A percentile compares a stretch with the other conserved stretches of the same genome.
Evolutionary conservation across 2,113 vertebrate genomes (phyloP).

Genomic region (Microtus pennsylvanicus): DNA sequence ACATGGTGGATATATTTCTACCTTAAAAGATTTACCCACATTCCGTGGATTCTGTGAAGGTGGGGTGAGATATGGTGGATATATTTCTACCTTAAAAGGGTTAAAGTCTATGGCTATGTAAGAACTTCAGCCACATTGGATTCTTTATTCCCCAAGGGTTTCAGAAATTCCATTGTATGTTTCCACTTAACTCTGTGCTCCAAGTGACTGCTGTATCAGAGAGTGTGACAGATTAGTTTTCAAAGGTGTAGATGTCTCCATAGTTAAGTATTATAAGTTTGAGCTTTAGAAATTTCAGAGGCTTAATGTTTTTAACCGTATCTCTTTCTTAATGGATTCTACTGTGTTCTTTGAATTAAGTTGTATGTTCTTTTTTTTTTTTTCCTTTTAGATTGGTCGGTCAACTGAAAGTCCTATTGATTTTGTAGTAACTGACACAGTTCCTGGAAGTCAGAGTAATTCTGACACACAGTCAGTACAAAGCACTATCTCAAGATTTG

Average conservation of each 20-base stretch:
- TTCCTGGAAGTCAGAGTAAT: constrained; percentile 97
- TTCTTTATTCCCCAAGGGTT: constrained; percentile 42
- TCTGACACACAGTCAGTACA: constrained; percentile 97
- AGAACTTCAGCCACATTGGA: constrained; percentile 28
- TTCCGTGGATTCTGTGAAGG: constrained; percentile 20
- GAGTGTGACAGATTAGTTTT: constrained; percentile 61
- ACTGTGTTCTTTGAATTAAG: constrained; percentile 49
- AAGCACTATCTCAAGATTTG: constrained; percentile 99
- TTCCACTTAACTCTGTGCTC: constrained; percentile 15
- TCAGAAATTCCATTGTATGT: constrained; percentile 29
- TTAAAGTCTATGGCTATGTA: constrained; percentile 6
- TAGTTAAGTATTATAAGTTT: constrained; percentile 55
- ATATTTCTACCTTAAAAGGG: not conserved
- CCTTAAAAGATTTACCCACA: not conserved
- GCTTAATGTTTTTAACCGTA: constrained; percentile 39
- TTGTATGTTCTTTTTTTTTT: constrained; percentile 35
- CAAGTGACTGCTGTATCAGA: constrained; percentile 37
- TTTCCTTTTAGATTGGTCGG: constrained; percentile 92
- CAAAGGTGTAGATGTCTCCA: constrained; percentile 43
- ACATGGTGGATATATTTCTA: not conserved
- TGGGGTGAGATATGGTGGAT: not conserved
- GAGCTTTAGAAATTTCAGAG: constrained; percentile 59
- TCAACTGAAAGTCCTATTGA: constrained; percentile 99
- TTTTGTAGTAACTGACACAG: constrained; percentile 98
- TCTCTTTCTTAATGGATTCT: constrained; percentile 61